A percentile compares a stretch with the other conserved stretches of the same genome.
These are phyloP conservation scores for Strigamia transsilvanica DNA, from an alignment of 2,888 invertebrate species.

Conservation along the genomic window DNA sequence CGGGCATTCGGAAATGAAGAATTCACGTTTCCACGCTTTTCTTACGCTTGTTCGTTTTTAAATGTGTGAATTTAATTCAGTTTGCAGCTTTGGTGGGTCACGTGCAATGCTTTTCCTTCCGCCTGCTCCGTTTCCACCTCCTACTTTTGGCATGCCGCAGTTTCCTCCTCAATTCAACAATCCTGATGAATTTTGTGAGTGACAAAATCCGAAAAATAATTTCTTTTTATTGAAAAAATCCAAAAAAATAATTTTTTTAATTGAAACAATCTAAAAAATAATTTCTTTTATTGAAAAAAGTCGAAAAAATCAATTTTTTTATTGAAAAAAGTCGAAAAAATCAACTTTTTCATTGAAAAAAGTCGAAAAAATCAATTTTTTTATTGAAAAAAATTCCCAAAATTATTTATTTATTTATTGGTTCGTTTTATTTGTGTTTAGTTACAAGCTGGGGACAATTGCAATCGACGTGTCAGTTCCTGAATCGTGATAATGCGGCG, in stretches of 20 bases:
- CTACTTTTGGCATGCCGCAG: background rate
- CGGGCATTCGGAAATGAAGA: background rate
- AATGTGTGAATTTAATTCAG: background rate
- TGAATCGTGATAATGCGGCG: constrained; percentile 27
- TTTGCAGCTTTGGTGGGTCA: background rate
- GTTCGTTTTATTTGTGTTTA: background rate
- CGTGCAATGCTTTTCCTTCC: background rate
- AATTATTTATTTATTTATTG: too few relatives aligned
- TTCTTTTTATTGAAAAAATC: too few relatives aligned
- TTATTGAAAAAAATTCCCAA: too few relatives aligned
- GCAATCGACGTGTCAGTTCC: constrained; percentile 12
- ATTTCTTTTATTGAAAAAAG: too few relatives aligned
- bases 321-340: too few relatives aligned
- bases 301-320: too few relatives aligned
- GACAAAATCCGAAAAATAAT: too few relatives aligned
- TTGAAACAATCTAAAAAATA: too few relatives aligned
- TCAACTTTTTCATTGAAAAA: too few relatives aligned
- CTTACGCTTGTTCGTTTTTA: background rate
- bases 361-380: too few relatives aligned
- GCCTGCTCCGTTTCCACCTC: background rate
- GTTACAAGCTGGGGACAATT: background rate
- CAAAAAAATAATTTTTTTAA: too few relatives aligned
- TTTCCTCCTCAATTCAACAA: background rate
- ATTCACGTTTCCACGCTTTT: background rate
- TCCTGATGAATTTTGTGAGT: constrained; percentile 8